Percentiles rank a stretch among this genome's conserved stretches.
These are phyloP conservation scores for Microhierax caerulescens DNA, from an alignment of 2,797 vertebrate genomes.

Conservation along the genomic window DNA sequence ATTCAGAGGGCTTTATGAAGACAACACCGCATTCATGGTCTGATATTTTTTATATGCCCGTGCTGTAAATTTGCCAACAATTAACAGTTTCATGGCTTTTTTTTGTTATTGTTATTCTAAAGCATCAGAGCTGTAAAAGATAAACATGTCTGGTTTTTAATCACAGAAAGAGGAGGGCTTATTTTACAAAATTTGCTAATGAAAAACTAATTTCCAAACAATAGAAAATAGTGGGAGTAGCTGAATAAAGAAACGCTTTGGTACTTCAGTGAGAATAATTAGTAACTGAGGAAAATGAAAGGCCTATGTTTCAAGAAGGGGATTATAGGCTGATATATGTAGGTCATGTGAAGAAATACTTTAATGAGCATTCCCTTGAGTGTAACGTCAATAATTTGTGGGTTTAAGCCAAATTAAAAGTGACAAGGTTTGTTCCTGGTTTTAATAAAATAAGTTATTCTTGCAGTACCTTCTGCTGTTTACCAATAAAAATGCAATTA, in stretches of 20 bases:
- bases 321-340: conserved; percentile 26
- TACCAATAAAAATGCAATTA: conserved; percentile 22
- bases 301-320: not conserved
- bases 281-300: conserved; percentile 21
- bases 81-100: not conserved
- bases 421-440: not conserved
- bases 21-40: not conserved
- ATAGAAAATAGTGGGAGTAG: not conserved
- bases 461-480: conserved; percentile 25
- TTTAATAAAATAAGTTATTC: conserved; percentile 25
- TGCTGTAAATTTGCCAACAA: conserved; percentile 23
- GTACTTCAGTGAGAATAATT: conserved; percentile 5
- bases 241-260: not conserved
- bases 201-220: conserved; percentile 29
- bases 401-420: conserved; percentile 27
- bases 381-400: conserved; percentile 4
- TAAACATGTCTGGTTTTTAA: not conserved
- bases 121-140: not conserved
- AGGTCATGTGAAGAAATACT: conserved; percentile 30
- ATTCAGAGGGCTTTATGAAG: not conserved
- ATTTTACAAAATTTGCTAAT: conserved; percentile 19
- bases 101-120: not conserved
- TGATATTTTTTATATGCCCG: not conserved
- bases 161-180: not conserved
- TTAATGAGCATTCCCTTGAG: conserved; percentile 21